Evolutionary conservation across 2,797 vertebrate genomes (phyloP).

Genomic region (Pangasius krempfi): DNA sequence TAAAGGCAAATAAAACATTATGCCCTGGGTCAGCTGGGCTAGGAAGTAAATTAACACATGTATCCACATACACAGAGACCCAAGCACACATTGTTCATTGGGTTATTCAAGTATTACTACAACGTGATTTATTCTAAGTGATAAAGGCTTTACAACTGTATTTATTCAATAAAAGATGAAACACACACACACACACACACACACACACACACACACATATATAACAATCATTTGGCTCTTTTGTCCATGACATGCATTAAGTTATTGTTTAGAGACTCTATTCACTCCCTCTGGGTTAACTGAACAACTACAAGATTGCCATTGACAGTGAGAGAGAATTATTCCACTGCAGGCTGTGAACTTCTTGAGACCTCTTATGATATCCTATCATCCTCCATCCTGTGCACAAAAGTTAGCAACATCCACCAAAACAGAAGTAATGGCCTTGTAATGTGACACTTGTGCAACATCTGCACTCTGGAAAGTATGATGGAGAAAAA

Average conservation of each 20-base stretch:
- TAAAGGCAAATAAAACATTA: conserved; percentile 43
- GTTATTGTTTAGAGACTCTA: background rate
- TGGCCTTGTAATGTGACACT: conserved; percentile 47
- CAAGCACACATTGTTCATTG: background rate
- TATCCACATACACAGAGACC: background rate
- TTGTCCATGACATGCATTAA: background rate
- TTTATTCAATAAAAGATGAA: background rate
- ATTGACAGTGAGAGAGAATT: background rate
- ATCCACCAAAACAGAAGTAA: conserved; percentile 43
- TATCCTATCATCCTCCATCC: background rate
- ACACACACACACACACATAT: too few species aligned
- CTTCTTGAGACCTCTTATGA: conserved; percentile 9
- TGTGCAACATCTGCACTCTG: conserved; percentile 57
- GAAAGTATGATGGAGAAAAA: conserved; percentile 55
- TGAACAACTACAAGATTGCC: background rate
- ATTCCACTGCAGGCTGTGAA: background rate
- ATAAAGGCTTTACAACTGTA: background rate
- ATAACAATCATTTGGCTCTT: too few species aligned
- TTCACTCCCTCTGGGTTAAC: background rate
- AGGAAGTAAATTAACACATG: conserved; percentile 37
- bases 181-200: too few species aligned
- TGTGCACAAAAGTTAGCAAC: conserved; percentile 29
- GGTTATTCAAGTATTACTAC: background rate
- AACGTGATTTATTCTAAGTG: background rate
- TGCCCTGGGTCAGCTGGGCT: background rate